phyloP scores from a whole-genome alignment of 2,888 invertebrate genomes.

The Meghimatium bilineatum region DNA sequence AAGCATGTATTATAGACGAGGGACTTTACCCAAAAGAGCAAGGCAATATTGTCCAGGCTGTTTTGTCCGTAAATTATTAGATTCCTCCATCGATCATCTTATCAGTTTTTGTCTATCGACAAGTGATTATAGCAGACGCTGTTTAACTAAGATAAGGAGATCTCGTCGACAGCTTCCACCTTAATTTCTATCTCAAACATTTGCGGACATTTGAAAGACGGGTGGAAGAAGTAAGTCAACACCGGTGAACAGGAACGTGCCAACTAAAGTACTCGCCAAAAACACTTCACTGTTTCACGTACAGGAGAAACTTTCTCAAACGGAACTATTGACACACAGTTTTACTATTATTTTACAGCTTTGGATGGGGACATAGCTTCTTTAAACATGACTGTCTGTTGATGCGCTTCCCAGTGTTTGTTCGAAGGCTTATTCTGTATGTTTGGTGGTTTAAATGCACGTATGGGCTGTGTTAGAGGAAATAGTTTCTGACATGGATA shows the following conservation, averaged over 20 bases:
- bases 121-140: neutral
- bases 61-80: too few species aligned
- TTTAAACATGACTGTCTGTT: neutral
- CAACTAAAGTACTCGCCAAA: neutral
- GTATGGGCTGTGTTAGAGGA: neutral
- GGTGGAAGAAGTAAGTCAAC: neutral
- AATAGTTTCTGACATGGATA: neutral
- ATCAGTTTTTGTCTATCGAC: too few species aligned
- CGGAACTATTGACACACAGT: neutral
- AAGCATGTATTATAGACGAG: too few species aligned
- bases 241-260: neutral
- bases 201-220: neutral
- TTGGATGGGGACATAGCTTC: neutral
- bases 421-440: neutral
- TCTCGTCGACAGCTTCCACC: neutral
- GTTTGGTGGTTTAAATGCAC: neutral
- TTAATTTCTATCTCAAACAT: neutral
- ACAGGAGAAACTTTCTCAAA: neutral
- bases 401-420: neutral
- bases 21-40: too few species aligned
- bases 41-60: too few species aligned
- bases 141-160: neutral
- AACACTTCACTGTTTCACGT: neutral
- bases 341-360: neutral
- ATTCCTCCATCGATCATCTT: too few species aligned